Evolutionary conservation across 2,113 vertebrate genomes (phyloP).

Genomic region (Diglossa brunneiventris): DNA sequence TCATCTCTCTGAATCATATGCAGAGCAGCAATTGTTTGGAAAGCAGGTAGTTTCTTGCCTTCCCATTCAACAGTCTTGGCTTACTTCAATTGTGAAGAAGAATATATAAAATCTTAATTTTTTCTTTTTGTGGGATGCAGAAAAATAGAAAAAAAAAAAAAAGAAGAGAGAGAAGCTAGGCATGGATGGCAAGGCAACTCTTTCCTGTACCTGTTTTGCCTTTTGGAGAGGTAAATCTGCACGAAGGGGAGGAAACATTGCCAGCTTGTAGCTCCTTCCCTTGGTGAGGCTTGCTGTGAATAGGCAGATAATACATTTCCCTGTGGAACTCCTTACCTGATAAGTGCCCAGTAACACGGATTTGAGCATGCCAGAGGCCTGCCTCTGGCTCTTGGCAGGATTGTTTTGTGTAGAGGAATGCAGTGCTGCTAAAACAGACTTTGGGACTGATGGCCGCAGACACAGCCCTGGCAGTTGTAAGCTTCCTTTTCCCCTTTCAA

Average conservation of each 20-base stretch:
- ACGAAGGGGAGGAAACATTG: neutral
- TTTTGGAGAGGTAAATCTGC: neutral
- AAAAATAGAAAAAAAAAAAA: no score
- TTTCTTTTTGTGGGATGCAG: no score
- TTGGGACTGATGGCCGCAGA: neutral
- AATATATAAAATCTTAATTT: neutral
- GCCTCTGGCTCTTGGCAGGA: neutral
- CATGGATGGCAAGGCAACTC: no score
- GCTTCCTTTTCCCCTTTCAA: neutral
- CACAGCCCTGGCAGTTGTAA: neutral
- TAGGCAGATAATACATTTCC: neutral
- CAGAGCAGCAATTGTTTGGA: neutral
- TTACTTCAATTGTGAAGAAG: neutral
- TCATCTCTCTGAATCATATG: neutral
- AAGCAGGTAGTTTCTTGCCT: neutral
- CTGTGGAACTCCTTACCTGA: neutral
- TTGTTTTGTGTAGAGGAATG: neutral
- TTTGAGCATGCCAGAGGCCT: neutral
- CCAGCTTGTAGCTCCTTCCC: neutral
- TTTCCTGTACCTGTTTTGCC: neutral
- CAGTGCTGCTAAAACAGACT: neutral
- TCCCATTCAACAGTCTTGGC: neutral
- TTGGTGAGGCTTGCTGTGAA: neutral
- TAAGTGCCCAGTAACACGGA: neutral
- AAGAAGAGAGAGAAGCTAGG: rapidly evolving